Evolutionary conservation across 1,140 invertebrate species (phyloP), one percentile per base, ranked within the genome.

Genomic region (Rhopalosiphum padi): DNA sequence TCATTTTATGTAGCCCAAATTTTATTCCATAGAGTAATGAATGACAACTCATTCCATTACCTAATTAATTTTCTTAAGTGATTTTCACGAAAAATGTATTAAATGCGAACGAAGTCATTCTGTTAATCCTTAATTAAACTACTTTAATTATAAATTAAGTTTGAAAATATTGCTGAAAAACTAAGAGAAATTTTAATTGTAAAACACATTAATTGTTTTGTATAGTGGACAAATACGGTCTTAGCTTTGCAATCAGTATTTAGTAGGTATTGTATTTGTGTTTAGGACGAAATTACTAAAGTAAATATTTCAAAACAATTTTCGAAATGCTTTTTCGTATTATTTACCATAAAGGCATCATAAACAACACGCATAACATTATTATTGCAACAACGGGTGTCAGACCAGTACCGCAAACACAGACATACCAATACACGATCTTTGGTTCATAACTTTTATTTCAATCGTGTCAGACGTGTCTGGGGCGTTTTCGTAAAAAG

Each of bases 401-500:
- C 25, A 30, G 55, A 30, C 8, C 60, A 68, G 30, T 21, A 15
- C 15, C 83, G 9, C 41, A 18, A 43, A 25, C 83, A 23, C 25
- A 55, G 22, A 60, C 25, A 30, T 25, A 30, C 55, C 8, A 30
- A 30, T 30, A n/a, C 30, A 15, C 30, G 11, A n/a, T 77, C n/a
- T 77, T n/a, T 5, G 60, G 30, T 77, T 18, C n/a, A 77, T n/a
- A 77, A 77, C 30, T 77, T 77, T n/a, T 77, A 68, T 77, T 77
- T n/a, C 30, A n/a, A 18, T 77, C 60, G 15, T 18, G n/a, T 68
- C 60, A 15, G 60, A 68, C 60, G 60, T 23, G 30, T 77, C 60
- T 18, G 60, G 48, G n/a, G 88, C 8, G 51, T 41, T 89, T 89
- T 89, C 51, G 51, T 55, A 89, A 89, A 89, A 55, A 89, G 88